A percentile compares a stretch with the other conserved stretches of the same genome.
Conservation (phyloP, 1,140 invertebrate species). For the Halictus rubicundus region DNA sequence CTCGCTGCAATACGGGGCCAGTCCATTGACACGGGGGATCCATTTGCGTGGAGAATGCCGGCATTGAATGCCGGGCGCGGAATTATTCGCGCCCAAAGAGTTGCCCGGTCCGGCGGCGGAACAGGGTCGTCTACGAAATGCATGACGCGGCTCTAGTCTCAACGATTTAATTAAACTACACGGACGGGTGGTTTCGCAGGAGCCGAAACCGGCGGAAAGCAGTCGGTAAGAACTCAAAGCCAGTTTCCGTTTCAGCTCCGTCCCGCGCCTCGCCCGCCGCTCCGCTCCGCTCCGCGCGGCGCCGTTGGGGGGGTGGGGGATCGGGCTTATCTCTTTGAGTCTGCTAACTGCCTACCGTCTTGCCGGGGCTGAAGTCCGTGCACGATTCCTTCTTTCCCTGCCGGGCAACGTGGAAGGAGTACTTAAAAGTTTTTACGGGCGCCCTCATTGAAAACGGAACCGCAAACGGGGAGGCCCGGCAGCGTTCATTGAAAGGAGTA, state of each 20-base stretch:
- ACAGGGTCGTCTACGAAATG: slow-evolving; percentile 42
- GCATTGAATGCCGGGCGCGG: slow-evolving; percentile 6
- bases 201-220: slow-evolving; percentile 41
- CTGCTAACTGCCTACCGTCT: slow-evolving; percentile 49
- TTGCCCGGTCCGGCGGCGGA: neutral
- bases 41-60: neutral
- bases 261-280: neutral
- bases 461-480: slow-evolving; percentile 46
- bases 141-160: slow-evolving; percentile 19
- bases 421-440: slow-evolving; percentile 72
- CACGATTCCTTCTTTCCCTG: slow-evolving; percentile 43
- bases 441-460: slow-evolving; percentile 70
- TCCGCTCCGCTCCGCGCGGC: neutral
- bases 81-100: slow-evolving; percentile 29
- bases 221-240: slow-evolving; percentile 52
- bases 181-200: slow-evolving; percentile 30
- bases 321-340: slow-evolving; percentile 40
- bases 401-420: slow-evolving; percentile 52
- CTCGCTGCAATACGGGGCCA: too few species aligned
- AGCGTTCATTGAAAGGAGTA: slow-evolving; percentile 66
- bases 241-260: slow-evolving; percentile 49
- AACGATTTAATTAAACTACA: slow-evolving; percentile 56
- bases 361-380: slow-evolving; percentile 21
- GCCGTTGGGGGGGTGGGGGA: slow-evolving; percentile 21
- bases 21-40: too few species aligned